Evolutionary conservation across 2,113 vertebrate species (phyloP).

Genomic region (Protobothrops mucrosquamatus): DNA sequence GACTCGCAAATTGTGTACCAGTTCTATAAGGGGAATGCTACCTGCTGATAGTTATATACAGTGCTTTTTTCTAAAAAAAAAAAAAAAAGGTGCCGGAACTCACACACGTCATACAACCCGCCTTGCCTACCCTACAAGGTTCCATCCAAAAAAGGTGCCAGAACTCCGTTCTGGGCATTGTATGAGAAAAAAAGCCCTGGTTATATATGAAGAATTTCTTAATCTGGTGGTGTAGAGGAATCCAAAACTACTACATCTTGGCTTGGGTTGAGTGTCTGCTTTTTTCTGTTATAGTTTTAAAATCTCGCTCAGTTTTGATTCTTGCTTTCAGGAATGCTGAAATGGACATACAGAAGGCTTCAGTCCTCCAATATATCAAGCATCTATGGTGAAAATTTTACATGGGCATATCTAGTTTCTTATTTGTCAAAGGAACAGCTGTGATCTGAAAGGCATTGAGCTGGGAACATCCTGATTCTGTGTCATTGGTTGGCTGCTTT

Average conservation of each 20-base stretch:
- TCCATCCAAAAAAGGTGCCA: no score
- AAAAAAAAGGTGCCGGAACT: no score
- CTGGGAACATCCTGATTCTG: neutral
- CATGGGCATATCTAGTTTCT: neutral
- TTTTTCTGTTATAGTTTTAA: neutral
- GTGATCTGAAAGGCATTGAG: neutral
- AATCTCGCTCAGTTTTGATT: neutral
- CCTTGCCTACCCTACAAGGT: no score
- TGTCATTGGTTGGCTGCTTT: neutral
- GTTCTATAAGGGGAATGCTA: neutral
- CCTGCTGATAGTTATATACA: neutral
- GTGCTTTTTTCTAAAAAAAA: no score
- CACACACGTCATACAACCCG: no score
- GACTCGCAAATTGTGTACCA: neutral
- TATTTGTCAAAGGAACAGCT: neutral
- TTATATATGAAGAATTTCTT: neutral
- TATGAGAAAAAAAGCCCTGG: no score
- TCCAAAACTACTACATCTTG: neutral
- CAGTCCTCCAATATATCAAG: neutral
- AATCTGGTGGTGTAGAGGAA: neutral
- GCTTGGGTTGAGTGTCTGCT: neutral
- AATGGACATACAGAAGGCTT: neutral
- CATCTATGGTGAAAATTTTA: neutral
- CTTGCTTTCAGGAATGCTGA: neutral
- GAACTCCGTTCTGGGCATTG: no score